Percentiles rank a stretch among this genome's conserved stretches.
phyloP scores from a whole-genome alignment of 2,888 invertebrate genomes.

The Drosophila quinaria region DNA sequence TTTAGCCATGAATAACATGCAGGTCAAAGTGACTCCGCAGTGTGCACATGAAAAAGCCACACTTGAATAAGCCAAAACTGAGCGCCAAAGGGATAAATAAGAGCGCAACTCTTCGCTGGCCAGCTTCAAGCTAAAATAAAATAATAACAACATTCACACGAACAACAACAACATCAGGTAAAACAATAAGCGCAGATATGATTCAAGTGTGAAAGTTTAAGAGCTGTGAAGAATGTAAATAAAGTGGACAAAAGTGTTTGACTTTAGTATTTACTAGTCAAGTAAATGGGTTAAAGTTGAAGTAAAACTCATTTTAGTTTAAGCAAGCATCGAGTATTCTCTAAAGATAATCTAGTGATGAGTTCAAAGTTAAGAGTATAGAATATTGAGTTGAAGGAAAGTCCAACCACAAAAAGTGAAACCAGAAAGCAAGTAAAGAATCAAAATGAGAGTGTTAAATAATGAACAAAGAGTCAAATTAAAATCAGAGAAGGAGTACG shows the following conservation, averaged over 20 bases:
- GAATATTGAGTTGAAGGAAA: too few relatives aligned
- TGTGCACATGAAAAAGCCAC: slow-evolving; percentile 60
- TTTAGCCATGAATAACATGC: slow-evolving; percentile 77
- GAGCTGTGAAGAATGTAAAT: slow-evolving; percentile 47
- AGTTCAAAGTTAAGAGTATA: too few relatives aligned
- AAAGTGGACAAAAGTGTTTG: slow-evolving; percentile 17
- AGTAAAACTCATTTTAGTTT: background rate
- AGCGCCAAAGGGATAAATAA: slow-evolving; percentile 76
- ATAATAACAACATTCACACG: slow-evolving; percentile 14
- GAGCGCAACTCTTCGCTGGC: slow-evolving; percentile 60
- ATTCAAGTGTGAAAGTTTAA: slow-evolving; percentile 64
- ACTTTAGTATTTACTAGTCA: slow-evolving; percentile 14
- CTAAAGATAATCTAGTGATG: too few relatives aligned
- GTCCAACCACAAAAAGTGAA: too few relatives aligned
- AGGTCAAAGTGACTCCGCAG: slow-evolving; percentile 75
- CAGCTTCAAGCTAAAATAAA: slow-evolving; percentile 51
- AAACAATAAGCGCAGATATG: slow-evolving; percentile 72
- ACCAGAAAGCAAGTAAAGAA: too few relatives aligned
- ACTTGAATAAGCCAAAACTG: slow-evolving; percentile 68
- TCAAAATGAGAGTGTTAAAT: too few relatives aligned
- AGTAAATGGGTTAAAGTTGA: background rate
- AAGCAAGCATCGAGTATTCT: too few relatives aligned
- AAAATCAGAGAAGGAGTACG: too few relatives aligned
- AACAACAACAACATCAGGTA: slow-evolving; percentile 30
- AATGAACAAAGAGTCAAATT: too few relatives aligned